Base-by-base conservation (phyloP, 1,140 invertebrate species). In the Trachymyrmex septentrionalis region DNA sequence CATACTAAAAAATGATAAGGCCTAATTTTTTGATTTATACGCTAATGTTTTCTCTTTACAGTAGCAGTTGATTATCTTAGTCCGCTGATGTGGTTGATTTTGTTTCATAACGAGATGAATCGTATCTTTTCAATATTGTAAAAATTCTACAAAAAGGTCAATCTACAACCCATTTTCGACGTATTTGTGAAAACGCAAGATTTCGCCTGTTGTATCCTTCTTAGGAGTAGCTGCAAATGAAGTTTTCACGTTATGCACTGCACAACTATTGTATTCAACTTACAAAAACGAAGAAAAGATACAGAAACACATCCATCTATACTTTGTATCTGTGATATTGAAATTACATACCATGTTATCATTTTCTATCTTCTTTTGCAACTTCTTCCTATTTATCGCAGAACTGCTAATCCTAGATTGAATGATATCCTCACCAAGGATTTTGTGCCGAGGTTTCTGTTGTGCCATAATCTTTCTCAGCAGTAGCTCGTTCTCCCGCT, bases 401-500 rank as follows among this genome's bases (percentile, higher is more conserved):
- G 93, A 94, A 21, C 92, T 94, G 61, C 92, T 92, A 5, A 87
- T 50, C 75, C 87, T 89, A 0, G 69, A 38, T 44, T 88, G 89
- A 16, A 44, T 16, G 5, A 30, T 21, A 53, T 80, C 48, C 30
- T 86, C 27, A 30, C 64, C 63, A 7, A 86, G 50, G 34, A 84
- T 84, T 50, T 90, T 91, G 14, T 91, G 90, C 3, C 85, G 88
- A 7, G 91, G 87, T 84, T 76, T 93, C 24, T 94, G 91, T 50
- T 94, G 92, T 24, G 91, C 91, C 91, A 96, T 92, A 73, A 96
- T 95, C 89, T 95, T 96, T 61, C 91, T 94, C 24, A 96, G 85
- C 14, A 96, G 87, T 85, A 94, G 89, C 57, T 95, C 93, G 91
- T 96, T 96, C 27, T 96, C 95, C 38, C 92, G 87, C 78, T 96